Conservation (phyloP, 2,113 vertebrate genomes). For the Nymphicus hollandicus region DNA sequence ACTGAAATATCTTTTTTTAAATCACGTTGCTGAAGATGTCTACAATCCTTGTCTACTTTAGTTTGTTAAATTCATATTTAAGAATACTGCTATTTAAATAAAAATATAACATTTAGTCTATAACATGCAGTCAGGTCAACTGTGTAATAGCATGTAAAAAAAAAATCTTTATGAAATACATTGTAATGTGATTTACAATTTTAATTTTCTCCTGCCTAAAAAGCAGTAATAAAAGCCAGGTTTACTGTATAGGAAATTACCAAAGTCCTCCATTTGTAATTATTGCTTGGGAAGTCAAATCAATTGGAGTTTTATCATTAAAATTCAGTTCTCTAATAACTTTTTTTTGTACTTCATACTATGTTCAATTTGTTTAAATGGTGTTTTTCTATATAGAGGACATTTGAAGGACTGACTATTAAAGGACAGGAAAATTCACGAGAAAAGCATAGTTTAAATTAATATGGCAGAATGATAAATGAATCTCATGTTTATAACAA, state of each 20-base stretch:
- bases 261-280: background rate
- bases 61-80: background rate
- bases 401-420: background rate
- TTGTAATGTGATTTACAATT: background rate
- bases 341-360: background rate
- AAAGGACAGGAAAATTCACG: background rate
- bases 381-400: background rate
- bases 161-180: background rate
- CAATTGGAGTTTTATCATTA: background rate
- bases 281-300: background rate
- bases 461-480: conserved; percentile 6
- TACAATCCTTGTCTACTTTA: background rate
- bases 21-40: background rate
- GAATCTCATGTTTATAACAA: background rate
- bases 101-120: background rate
- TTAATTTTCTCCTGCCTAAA: background rate
- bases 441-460: background rate
- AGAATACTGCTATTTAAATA: background rate
- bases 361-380: background rate
- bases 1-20: background rate
- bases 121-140: background rate
- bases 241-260: background rate
- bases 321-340: background rate
- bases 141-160: background rate
- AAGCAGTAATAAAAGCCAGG: background rate